These are phyloP conservation scores for Etheostoma perlongum DNA, from an alignment of 2,797 vertebrate species.

Conservation along the genomic window DNA sequence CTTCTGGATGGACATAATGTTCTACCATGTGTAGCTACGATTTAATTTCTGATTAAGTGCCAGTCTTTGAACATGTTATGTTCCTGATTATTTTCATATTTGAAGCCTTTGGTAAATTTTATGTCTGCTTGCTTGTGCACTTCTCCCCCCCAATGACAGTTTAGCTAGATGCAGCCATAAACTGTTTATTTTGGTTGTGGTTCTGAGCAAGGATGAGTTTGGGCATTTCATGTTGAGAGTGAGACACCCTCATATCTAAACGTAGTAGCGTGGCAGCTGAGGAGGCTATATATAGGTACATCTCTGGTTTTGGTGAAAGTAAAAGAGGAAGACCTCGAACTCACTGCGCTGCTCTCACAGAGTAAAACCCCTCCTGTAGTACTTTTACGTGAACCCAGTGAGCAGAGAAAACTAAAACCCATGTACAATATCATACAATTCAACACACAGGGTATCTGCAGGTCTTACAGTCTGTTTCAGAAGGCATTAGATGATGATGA, in stretches of 20 bases:
- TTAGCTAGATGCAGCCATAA: neutral
- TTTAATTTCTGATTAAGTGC: neutral
- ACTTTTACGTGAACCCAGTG: neutral
- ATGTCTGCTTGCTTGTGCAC: neutral
- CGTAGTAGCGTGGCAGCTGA: slow-evolving; percentile 73
- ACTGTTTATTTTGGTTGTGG: neutral
- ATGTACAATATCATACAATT: neutral
- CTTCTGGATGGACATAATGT: neutral
- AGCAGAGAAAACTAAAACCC: neutral
- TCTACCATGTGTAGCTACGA: neutral
- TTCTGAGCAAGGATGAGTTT: slow-evolving; percentile 38
- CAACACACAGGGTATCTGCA: neutral
- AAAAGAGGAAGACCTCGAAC: slow-evolving; percentile 58
- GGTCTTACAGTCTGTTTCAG: too few species aligned
- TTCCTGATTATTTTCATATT: neutral
- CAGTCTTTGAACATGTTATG: neutral
- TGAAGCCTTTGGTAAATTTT: neutral
- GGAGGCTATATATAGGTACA: slow-evolving; percentile 74
- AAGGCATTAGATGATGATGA: too few species aligned
- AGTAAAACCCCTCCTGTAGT: neutral
- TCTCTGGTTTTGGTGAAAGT: slow-evolving; percentile 73
- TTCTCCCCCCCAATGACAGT: neutral
- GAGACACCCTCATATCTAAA: slow-evolving; percentile 27
- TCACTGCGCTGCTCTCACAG: slow-evolving; percentile 3
- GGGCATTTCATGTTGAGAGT: slow-evolving; percentile 30